These are phyloP conservation scores for Siniperca knerii DNA, from an alignment of 2,113 vertebrate species.

Conservation along the genomic window DNA sequence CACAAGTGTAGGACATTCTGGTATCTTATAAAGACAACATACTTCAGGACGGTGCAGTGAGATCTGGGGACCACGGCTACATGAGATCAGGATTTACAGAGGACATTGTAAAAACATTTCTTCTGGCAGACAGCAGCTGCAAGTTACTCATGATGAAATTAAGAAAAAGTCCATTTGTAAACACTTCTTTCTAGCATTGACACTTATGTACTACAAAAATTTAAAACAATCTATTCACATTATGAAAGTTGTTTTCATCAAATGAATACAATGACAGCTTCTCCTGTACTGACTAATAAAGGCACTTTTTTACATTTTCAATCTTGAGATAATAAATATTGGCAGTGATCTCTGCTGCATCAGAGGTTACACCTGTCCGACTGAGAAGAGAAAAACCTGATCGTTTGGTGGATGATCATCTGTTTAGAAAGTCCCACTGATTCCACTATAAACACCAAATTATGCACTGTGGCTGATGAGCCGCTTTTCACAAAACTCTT, in stretches of 20 bases:
- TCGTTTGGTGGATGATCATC: constrained; percentile 5
- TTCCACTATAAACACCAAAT: not conserved
- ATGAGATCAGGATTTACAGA: not conserved
- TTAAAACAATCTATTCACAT: constrained; percentile 57
- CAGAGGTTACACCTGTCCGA: not conserved
- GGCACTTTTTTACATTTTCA: constrained; percentile 63
- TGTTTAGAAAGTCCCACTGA: not conserved
- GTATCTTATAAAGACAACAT: not conserved
- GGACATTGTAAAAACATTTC: constrained; percentile 8
- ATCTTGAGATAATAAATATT: constrained; percentile 45
- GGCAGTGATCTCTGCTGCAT: constrained; percentile 21
- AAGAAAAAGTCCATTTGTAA: constrained; percentile 48
- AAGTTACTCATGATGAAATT: constrained; percentile 10
- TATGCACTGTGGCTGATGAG: not conserved
- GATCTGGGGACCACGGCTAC: not conserved
- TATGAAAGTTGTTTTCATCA: constrained; percentile 35
- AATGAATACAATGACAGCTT: constrained; percentile 57
- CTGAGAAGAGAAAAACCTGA: constrained; percentile 19
- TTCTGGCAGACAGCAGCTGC: constrained; percentile 24
- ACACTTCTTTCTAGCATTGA: constrained; percentile 32
- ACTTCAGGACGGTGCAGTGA: constrained; percentile 22
- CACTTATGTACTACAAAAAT: constrained; percentile 17
- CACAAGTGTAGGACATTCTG: constrained; percentile 7
- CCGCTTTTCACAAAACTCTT: not conserved
- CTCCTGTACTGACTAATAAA: constrained; percentile 46